Conservation (phyloP, 2,797 vertebrate species). For the Sebastes steindachneri region DNA sequence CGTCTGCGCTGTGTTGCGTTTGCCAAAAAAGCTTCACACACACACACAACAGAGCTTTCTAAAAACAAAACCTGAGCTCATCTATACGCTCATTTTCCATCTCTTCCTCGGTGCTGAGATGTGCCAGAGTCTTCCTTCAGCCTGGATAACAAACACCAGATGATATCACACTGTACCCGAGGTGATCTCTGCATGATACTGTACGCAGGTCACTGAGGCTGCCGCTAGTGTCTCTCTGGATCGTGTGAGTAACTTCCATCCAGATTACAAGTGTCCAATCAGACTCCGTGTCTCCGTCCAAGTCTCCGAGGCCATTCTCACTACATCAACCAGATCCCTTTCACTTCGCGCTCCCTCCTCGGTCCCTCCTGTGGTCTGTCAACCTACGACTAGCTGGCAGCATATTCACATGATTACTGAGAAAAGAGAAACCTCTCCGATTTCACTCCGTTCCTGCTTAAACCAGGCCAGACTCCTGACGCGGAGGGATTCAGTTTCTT, state of each 20-base stretch:
- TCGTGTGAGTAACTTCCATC: not conserved
- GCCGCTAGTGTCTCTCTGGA: not conserved
- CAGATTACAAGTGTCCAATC: slow-evolving; percentile 6
- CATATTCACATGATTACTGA: not conserved
- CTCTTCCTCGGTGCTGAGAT: not conserved
- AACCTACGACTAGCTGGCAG: slow-evolving; percentile 15
- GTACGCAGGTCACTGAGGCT: not conserved
- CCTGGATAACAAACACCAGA: slow-evolving; percentile 23
- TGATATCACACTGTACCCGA: not conserved
- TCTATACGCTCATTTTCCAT: slow-evolving; percentile 10
- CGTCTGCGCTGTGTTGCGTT: accelerated
- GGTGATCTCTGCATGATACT: not conserved
- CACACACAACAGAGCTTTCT: not conserved
- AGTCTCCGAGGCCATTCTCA: not conserved
- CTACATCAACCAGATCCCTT: not conserved
- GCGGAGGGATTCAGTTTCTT: slow-evolving; percentile 9
- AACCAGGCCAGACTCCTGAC: slow-evolving; percentile 5
- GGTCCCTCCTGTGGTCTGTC: slow-evolving; percentile 6
- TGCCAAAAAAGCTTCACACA: not conserved
- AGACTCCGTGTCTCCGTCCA: not conserved
- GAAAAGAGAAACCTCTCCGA: slow-evolving; percentile 14
- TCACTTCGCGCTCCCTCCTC: not conserved
- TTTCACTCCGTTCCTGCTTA: not conserved
- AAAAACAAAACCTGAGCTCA: slow-evolving; percentile 14
- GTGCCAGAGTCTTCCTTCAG: slow-evolving; percentile 3